phyloP scores from a whole-genome alignment of 2,888 invertebrate species.

The Meganola albula region DNA sequence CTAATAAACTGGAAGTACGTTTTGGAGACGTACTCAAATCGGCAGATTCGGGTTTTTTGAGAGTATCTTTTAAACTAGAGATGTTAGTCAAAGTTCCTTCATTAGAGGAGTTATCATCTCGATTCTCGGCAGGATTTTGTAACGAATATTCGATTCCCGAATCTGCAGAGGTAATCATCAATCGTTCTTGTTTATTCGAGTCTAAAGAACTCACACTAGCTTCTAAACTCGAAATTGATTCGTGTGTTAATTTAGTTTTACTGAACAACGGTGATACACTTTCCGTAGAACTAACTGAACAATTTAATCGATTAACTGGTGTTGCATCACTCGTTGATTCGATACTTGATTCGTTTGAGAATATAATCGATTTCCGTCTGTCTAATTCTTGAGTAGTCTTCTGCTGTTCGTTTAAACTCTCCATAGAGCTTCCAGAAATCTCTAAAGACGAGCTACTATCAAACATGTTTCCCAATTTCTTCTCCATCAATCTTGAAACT shows the following conservation, averaged over 20 bases:
- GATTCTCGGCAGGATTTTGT: conserved; percentile 56
- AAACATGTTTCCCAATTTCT: conserved; percentile 52
- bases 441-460: conserved; percentile 70
- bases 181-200: conserved; percentile 56
- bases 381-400: conserved; percentile 50
- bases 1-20: conserved; percentile 58
- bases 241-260: conserved; percentile 60
- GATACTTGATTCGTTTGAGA: conserved; percentile 63
- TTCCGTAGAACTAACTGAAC: conserved; percentile 68
- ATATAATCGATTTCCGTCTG: conserved; percentile 45
- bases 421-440: conserved; percentile 71
- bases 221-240: conserved; percentile 67
- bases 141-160: conserved; percentile 70
- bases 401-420: conserved; percentile 60
- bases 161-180: conserved; percentile 69
- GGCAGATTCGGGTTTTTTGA: conserved; percentile 41
- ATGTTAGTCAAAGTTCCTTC: conserved; percentile 71
- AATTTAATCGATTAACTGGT: conserved; percentile 58
- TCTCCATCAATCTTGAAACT: conserved; percentile 70
- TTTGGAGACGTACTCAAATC: conserved; percentile 59
- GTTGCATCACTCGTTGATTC: conserved; percentile 65
- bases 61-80: conserved; percentile 58
- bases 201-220: conserved; percentile 72
- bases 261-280: conserved; percentile 71
- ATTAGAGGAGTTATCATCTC: conserved; percentile 66